Conservation (phyloP, 2,113 vertebrate species). For the Riparia riparia region DNA sequence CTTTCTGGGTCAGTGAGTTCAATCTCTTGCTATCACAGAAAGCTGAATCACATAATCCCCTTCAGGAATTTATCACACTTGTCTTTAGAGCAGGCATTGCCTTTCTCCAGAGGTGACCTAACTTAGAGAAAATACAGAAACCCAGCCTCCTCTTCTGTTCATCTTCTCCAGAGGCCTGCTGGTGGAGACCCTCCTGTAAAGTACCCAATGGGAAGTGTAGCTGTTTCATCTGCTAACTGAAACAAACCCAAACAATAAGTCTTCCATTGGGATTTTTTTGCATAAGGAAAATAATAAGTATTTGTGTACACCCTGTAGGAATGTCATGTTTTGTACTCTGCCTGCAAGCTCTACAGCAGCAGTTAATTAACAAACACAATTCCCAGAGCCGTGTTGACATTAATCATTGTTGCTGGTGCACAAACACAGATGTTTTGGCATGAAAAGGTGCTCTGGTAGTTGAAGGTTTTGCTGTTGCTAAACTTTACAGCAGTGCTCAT, state of each 20-base stretch:
- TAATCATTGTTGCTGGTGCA: constrained; percentile 72
- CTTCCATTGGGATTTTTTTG: constrained; percentile 45
- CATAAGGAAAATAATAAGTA: constrained; percentile 61
- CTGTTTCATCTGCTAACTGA: not conserved
- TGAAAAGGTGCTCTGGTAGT: constrained; percentile 62
- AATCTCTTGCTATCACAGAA: constrained; percentile 18
- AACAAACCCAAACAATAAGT: constrained; percentile 43
- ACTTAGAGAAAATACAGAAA: not conserved
- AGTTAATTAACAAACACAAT: constrained; percentile 75
- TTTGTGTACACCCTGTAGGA: constrained; percentile 63
- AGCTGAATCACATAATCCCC: not conserved
- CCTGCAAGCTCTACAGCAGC: constrained; percentile 66
- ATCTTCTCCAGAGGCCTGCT: not conserved
- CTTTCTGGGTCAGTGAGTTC: not conserved
- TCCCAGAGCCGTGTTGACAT: constrained; percentile 72
- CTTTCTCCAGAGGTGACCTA: not conserved
- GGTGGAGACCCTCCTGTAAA: not conserved
- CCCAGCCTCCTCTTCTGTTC: not conserved
- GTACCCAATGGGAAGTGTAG: not conserved
- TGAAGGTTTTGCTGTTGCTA: constrained; percentile 46
- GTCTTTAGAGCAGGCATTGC: not conserved
- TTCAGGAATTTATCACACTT: constrained; percentile 31
- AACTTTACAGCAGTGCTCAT: constrained; percentile 28
- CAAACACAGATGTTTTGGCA: constrained; percentile 71
- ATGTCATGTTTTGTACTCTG: constrained; percentile 64